Conservation (phyloP, 2,888 invertebrate species). For the Plebejus anna region DNA sequence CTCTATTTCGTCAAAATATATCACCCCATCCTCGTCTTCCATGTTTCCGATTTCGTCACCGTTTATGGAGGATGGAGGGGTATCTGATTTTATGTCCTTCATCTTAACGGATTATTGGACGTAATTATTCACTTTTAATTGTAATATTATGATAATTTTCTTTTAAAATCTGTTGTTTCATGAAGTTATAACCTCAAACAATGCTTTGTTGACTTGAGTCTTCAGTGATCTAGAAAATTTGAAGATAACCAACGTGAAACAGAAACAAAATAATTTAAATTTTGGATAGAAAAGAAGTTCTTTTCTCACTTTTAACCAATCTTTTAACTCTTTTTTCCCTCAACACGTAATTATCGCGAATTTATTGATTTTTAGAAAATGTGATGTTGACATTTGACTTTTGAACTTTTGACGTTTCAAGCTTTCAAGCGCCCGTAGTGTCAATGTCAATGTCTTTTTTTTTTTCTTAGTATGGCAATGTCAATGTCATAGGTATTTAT, state of each 20-base stretch:
- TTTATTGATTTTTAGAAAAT: not conserved
- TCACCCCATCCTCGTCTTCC: slow-evolving; percentile 57
- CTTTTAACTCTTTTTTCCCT: not conserved
- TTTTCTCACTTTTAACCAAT: not conserved
- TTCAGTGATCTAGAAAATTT: not conserved
- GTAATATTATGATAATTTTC: not conserved
- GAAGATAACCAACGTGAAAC: not conserved
- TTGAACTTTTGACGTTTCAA: not conserved
- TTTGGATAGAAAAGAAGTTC: not conserved
- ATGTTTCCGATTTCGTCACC: slow-evolving; percentile 71
- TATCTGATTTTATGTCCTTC: slow-evolving; percentile 56
- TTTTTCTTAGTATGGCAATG: too few species aligned
- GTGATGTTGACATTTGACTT: not conserved
- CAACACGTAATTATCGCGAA: not conserved
- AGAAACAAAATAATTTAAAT: not conserved
- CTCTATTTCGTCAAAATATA: slow-evolving; percentile 61
- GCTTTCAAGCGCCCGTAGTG: not conserved
- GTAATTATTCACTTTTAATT: not conserved
- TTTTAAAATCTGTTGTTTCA: not conserved
- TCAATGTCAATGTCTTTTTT: too few species aligned
- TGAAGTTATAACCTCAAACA: not conserved
- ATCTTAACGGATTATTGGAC: slow-evolving; percentile 43
- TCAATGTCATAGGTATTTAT: too few species aligned
- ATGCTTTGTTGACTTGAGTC: not conserved
- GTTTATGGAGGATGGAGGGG: slow-evolving; percentile 75